Conservation (phyloP, 2,888 invertebrate species). For the Agonopterix alstromeriana region DNA sequence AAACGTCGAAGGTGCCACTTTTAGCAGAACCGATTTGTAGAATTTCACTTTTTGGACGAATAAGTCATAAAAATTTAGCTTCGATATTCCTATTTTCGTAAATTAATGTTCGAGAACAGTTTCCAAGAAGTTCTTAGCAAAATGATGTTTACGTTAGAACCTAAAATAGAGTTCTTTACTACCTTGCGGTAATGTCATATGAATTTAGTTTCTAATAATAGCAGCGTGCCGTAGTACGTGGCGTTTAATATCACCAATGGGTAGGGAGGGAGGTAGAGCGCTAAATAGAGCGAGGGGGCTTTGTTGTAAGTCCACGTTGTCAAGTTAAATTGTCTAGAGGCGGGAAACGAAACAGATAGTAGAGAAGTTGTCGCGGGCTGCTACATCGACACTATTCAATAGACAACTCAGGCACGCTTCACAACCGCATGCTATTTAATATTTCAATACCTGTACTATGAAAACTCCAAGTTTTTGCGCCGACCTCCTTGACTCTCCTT, state of each 20-base stretch:
- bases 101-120: too few relatives aligned
- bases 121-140: too few relatives aligned
- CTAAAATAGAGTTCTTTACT: too few relatives aligned
- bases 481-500: too few relatives aligned
- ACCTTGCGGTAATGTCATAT: too few relatives aligned
- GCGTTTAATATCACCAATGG: too few relatives aligned
- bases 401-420: conserved; percentile 15
- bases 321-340: conserved; percentile 72
- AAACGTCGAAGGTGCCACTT: neutral
- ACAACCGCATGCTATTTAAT: conserved; percentile 5
- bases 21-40: too few relatives aligned
- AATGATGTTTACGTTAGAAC: too few relatives aligned
- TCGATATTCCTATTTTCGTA: too few relatives aligned
- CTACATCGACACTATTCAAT: conserved; percentile 66
- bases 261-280: conserved; percentile 37
- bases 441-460: neutral
- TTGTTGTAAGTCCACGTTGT: conserved; percentile 65
- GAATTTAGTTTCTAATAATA: neutral
- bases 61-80: neutral
- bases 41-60: too few relatives aligned
- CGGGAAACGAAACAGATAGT: conserved; percentile 72
- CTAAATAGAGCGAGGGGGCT: conserved; percentile 62
- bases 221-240: neutral
- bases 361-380: conserved; percentile 59
- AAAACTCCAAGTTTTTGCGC: neutral